Base-by-base conservation (phyloP, 2,113 vertebrate genomes). In the Bos taurus region DNA sequence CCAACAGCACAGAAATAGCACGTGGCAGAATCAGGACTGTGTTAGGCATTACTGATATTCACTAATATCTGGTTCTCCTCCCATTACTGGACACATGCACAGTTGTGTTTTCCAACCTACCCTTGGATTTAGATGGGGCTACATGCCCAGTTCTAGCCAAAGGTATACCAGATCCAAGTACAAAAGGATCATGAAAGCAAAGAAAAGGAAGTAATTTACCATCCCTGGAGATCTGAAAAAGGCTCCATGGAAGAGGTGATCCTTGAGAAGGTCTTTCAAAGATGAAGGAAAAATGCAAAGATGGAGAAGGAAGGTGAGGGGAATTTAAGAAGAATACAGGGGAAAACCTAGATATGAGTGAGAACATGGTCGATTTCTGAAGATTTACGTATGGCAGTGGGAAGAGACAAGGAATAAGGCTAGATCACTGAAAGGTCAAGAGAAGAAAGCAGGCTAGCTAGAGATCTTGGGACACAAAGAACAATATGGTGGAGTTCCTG, bases 1-100 rank as follows among this genome's bases (percentile, higher is more conserved):
- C n/a, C 33, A 89, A 94, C 40, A 90, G 83, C 60, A 97, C 40
- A 90, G 43, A 95, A 82, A 28, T 40, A 88, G 14, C 46, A 96
- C 71, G 12, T 26, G 23, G 78, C 43, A 94, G 48, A 94, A 78
- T 82, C 13, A 91, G n/a, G 82, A 71, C 77, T 56, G 16, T 30
- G 21, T 36, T 1, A 96, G 48, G 80, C 9, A 57, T 21, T 85
- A 48, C 1, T 57, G 40, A 81, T 60, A 74, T 36, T 54, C 52
- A 96, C 64, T 71, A 92, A 91, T 13, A 89, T 23, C 23, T 84
- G 64, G 7, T 50, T 97, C 50, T 85, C 60, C 74, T 62, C 7
- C 19, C 9, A 56, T 93, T 91, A 26, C 21, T 12, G 46, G 19
- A 94, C 2, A 84, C 9, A 71, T 5, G 57, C 6, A 92, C 43